Evolutionary conservation across 1,140 invertebrate species (phyloP), one percentile per base, ranked within the genome.

Genomic region (Dryas iulia): DNA sequence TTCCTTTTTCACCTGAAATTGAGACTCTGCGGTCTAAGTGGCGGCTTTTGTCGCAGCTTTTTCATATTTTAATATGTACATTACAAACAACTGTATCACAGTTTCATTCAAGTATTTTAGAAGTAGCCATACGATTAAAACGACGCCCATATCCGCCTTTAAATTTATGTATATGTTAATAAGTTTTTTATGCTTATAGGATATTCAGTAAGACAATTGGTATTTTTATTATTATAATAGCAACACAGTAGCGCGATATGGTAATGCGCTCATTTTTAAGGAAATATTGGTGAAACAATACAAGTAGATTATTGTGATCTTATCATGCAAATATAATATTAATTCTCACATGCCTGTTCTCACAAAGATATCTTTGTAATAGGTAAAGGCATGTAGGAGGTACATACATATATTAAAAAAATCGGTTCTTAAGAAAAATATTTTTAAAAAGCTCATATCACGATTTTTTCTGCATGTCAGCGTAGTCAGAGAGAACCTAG

Each of bases 161-260:
- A 59, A 35, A 35, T 57, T 57, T 57, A 24, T 59, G 33, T 14
- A 18, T 25, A 60, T 60, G 59, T 23, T 60, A 60, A 60, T 35
- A 47, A 28, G n/a, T 60, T 60, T 60, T 24, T 60, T 60, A 24
- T 23, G 3, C 39, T 21, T 8, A 47, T 47, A 47, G 2, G 14
- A 21, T 21, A 21, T 47, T 21, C 2, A 47, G 14, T 47, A 47
- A 18, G 2, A 47, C 39, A 47, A 47, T 47, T 21, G 18, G 8
- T 35, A 5, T 47, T 39, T 47, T 47, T 31, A 31, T 47, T 47
- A 21, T 47, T 18, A 21, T n/a, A 14, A 39, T 39, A 14, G 5
- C 6, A 39, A 14, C 6, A 35, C 33, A 35, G 33, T 47, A 21
- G 14, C 7, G 10, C 3, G 12, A 35, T 35, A 35, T 35, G 12